phyloP scores from a whole-genome alignment of 2,888 invertebrate genomes.

The Cancer borealis region DNA sequence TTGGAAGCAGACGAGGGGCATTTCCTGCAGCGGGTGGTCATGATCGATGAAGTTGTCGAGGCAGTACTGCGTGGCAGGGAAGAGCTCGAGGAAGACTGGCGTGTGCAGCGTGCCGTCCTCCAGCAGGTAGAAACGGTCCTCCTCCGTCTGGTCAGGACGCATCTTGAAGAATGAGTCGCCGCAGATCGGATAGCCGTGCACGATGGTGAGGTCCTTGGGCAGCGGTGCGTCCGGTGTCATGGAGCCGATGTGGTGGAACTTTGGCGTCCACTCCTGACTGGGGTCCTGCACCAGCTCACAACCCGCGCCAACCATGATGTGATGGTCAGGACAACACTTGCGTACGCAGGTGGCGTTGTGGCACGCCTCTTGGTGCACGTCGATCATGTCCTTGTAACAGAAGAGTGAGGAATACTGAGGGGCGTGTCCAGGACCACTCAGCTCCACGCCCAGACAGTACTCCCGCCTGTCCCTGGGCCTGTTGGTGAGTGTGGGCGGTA shows the following conservation, averaged over 20 bases:
- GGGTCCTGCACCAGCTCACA: not conserved
- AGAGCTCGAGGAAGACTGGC: constrained; percentile 79
- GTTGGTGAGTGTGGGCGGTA: not conserved
- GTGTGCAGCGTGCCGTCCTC: constrained; percentile 84
- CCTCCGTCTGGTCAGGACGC: constrained; percentile 81
- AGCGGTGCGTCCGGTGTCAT: not conserved
- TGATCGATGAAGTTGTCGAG: constrained; percentile 83
- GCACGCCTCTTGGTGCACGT: constrained; percentile 63
- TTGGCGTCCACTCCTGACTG: constrained; percentile 65
- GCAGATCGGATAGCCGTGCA: constrained; percentile 68
- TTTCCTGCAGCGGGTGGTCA: constrained; percentile 80
- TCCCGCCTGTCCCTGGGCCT: not conserved
- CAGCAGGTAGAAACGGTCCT: constrained; percentile 83
- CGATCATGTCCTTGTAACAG: constrained; percentile 62
- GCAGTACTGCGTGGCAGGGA: constrained; percentile 81
- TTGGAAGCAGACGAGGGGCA: constrained; percentile 82
- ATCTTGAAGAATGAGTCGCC: constrained; percentile 81
- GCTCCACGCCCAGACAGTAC: constrained; percentile 69
- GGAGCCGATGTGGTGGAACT: constrained; percentile 54
- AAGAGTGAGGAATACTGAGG: constrained; percentile 54
- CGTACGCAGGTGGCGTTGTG: constrained; percentile 69
- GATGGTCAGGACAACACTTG: constrained; percentile 72
- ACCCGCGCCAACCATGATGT: not conserved
- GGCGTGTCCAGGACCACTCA: not conserved
- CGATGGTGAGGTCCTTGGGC: constrained; percentile 58